Percentiles rank a stretch among this genome's conserved stretches.
These are phyloP conservation scores for Hydrocynus forskahlii DNA, from an alignment of 2,797 vertebrate species.

Conservation along the genomic window DNA sequence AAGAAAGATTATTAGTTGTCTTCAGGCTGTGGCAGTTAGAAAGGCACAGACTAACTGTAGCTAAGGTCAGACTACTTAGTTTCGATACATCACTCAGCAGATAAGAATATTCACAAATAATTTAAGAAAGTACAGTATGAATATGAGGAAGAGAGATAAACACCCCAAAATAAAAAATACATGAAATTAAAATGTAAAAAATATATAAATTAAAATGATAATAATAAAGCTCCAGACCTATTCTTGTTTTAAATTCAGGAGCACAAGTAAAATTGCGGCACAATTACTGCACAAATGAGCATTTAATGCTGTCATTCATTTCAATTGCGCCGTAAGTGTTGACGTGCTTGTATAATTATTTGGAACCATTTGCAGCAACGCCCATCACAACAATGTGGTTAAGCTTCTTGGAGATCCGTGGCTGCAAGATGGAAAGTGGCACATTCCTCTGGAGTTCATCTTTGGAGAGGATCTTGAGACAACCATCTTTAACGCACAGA, in stretches of 20 bases:
- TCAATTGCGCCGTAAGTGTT: background rate
- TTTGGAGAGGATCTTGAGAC: conserved; percentile 79
- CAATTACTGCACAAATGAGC: background rate
- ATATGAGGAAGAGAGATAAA: too few relatives aligned
- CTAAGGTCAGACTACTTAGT: too few relatives aligned
- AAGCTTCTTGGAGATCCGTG: conserved; percentile 74
- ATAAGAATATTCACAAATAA: too few relatives aligned
- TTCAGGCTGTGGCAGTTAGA: too few relatives aligned
- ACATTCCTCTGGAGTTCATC: conserved; percentile 80
- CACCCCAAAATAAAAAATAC: too few relatives aligned
- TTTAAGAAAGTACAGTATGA: too few relatives aligned
- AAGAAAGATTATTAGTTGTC: too few relatives aligned
- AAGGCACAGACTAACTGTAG: too few relatives aligned
- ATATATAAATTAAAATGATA: too few relatives aligned
- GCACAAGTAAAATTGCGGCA: background rate
- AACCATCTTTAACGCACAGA: conserved; percentile 73
- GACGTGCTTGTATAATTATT: background rate
- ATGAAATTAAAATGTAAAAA: too few relatives aligned
- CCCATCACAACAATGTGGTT: conserved; percentile 75
- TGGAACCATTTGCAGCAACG: conserved; percentile 62
- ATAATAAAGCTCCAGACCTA: background rate
- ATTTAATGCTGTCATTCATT: background rate
- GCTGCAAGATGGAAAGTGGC: conserved; percentile 69
- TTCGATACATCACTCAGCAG: too few relatives aligned
- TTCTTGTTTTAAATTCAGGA: background rate